phyloP scores from a whole-genome alignment of 2,888 invertebrate genomes.

The Lypha dubia region DNA sequence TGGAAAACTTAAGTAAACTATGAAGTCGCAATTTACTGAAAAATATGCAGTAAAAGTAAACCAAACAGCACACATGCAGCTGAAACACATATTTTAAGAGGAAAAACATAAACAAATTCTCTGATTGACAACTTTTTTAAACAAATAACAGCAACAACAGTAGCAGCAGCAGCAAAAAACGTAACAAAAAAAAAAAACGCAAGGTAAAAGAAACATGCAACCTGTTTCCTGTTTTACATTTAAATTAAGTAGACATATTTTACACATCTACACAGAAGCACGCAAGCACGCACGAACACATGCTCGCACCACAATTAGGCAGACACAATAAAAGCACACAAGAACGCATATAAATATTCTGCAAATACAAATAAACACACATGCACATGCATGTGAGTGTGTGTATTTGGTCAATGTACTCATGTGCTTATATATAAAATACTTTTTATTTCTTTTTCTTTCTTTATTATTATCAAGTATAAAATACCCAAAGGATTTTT shows the following conservation, averaged over 20 bases:
- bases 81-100: slow-evolving; percentile 8
- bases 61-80: slow-evolving; percentile 13
- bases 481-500: slow-evolving; percentile 61
- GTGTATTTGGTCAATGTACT: slow-evolving; percentile 15
- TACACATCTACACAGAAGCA: neutral
- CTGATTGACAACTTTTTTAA: slow-evolving; percentile 61
- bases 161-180: too few species aligned
- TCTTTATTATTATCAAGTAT: slow-evolving; percentile 16
- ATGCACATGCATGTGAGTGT: neutral
- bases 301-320: too few species aligned
- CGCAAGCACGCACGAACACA: too few species aligned
- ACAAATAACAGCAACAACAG: slow-evolving; percentile 14
- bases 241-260: slow-evolving; percentile 43
- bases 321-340: neutral
- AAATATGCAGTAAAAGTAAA: slow-evolving; percentile 23
- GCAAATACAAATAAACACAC: neutral
- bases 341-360: neutral
- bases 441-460: neutral
- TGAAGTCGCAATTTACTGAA: slow-evolving; percentile 34
- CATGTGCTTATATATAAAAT: slow-evolving; percentile 32
- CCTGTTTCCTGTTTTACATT: slow-evolving; percentile 68
- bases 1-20: slow-evolving; percentile 34
- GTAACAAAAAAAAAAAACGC: slow-evolving; percentile 17
- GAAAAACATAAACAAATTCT: slow-evolving; percentile 57
- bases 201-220: slow-evolving; percentile 57